Conservation (phyloP, 1,140 invertebrate genomes). For the Euschistus heros region DNA sequence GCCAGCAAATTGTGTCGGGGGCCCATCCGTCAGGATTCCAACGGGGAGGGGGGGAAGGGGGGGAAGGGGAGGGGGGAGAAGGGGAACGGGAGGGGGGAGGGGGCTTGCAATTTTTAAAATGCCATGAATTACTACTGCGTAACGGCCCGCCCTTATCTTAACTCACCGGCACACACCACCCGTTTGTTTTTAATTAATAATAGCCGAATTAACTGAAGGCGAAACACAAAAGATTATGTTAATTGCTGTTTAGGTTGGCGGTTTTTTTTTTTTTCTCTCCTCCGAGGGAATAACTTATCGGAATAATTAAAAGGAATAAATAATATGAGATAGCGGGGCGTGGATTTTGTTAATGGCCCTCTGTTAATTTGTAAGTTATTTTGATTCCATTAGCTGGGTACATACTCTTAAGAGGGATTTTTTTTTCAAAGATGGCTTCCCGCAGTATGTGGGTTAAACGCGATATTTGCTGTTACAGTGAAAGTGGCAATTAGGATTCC, state of each 20-base stretch:
- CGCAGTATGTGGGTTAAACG: too few relatives aligned
- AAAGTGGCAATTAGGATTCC: too few relatives aligned
- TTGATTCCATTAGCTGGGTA: too few relatives aligned
- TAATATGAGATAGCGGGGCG: too few relatives aligned
- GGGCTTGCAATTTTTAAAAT: slow-evolving; percentile 17
- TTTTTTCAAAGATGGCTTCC: too few relatives aligned
- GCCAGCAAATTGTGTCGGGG: slow-evolving; percentile 11
- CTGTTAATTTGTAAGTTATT: too few relatives aligned
- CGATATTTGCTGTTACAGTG: too few relatives aligned
- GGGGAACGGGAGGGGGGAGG: too few relatives aligned
- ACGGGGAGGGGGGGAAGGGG: not conserved
- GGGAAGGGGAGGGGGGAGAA: too few relatives aligned
- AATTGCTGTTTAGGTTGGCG: slow-evolving; percentile 15
- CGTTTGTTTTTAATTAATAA: not conserved
- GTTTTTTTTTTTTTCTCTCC: not conserved
- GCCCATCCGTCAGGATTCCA: slow-evolving; percentile 16
- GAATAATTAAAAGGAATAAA: slow-evolving; percentile 9
- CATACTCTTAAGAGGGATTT: too few relatives aligned
- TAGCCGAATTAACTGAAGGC: not conserved
- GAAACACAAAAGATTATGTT: not conserved
- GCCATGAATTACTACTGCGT: slow-evolving; percentile 14
- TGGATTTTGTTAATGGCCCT: too few relatives aligned
- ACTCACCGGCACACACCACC: not conserved
- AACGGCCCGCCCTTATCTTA: too few relatives aligned
- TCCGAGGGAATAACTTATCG: not conserved